Evolutionary conservation across 2,113 vertebrate species (phyloP).

Genomic region (Poeciliopsis retropinna): DNA sequence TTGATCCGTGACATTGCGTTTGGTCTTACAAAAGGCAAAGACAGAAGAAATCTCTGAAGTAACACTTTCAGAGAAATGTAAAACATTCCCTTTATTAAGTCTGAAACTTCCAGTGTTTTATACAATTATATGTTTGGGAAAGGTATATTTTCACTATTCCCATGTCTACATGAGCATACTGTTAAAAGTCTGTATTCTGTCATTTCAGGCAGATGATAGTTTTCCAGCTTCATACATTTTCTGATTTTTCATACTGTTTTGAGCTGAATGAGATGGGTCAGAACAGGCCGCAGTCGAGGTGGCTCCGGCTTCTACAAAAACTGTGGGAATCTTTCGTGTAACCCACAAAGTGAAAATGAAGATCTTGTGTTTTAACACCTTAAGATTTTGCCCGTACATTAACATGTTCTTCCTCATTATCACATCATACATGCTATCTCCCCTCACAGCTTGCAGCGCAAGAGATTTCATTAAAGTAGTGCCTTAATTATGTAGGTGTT

Average conservation of each 20-base stretch:
- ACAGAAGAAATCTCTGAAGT: background rate
- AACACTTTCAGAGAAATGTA: background rate
- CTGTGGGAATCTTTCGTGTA: slow-evolving; percentile 52
- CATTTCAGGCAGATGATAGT: too few species aligned
- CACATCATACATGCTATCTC: slow-evolving; percentile 55
- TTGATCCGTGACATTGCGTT: background rate
- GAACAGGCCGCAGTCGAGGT: background rate
- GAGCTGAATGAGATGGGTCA: slow-evolving; percentile 1
- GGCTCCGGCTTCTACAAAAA: slow-evolving; percentile 26
- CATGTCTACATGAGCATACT: background rate
- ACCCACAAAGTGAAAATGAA: slow-evolving; percentile 69
- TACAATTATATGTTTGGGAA: too few species aligned
- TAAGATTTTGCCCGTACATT: slow-evolving; percentile 74
- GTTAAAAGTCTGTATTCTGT: background rate
- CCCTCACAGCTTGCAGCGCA: slow-evolving; percentile 75
- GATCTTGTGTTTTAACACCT: slow-evolving; percentile 72
- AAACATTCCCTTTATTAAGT: too few species aligned
- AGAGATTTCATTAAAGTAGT: slow-evolving; percentile 84
- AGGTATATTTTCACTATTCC: background rate
- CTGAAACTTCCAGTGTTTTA: too few species aligned
- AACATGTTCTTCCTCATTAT: slow-evolving; percentile 82
- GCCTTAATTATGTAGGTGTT: slow-evolving; percentile 88
- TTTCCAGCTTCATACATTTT: too few species aligned
- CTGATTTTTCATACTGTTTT: background rate
- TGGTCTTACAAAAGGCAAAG: background rate